Conservation (phyloP, 64 coral and sea anemone species). For the Orbicella faveolata region DNA sequence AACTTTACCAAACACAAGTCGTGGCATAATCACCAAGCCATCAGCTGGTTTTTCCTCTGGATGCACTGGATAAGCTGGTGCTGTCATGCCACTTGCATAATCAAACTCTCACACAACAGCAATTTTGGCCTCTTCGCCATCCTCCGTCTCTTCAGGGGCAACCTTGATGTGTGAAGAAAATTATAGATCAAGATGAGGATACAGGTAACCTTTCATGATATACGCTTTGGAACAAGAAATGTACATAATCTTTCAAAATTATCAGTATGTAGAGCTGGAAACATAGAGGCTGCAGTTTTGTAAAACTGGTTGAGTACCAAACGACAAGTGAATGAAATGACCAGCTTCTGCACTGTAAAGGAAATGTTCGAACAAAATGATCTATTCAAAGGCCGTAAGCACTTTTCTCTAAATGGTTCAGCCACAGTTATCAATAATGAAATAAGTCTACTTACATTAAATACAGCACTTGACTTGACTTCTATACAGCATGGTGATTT, state of each 20-base stretch:
- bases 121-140: conserved; percentile 25
- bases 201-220: too few relatives aligned
- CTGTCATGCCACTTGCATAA: conserved; percentile 3
- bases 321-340: too few relatives aligned
- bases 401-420: background rate
- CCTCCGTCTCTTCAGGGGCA: conserved; percentile 43
- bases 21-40: background rate
- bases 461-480: conserved; percentile 55
- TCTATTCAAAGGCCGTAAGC: too few relatives aligned
- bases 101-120: conserved; percentile 39
- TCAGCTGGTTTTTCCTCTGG: conserved; percentile 36
- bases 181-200: too few relatives aligned
- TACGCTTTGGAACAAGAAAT: too few relatives aligned
- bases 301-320: too few relatives aligned
- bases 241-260: too few relatives aligned
- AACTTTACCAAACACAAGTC: conserved; percentile 1
- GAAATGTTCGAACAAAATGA: background rate
- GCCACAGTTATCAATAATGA: background rate
- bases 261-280: too few relatives aligned
- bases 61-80: background rate
- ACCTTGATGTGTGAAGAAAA: conserved; percentile 11
- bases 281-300: too few relatives aligned
- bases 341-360: too few relatives aligned
- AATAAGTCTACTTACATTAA: conserved; percentile 43
- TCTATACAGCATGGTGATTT: conserved; percentile 25